These are phyloP conservation scores for Tenebrio molitor DNA, from an alignment of 1,140 invertebrate species.

Conservation along the genomic window DNA sequence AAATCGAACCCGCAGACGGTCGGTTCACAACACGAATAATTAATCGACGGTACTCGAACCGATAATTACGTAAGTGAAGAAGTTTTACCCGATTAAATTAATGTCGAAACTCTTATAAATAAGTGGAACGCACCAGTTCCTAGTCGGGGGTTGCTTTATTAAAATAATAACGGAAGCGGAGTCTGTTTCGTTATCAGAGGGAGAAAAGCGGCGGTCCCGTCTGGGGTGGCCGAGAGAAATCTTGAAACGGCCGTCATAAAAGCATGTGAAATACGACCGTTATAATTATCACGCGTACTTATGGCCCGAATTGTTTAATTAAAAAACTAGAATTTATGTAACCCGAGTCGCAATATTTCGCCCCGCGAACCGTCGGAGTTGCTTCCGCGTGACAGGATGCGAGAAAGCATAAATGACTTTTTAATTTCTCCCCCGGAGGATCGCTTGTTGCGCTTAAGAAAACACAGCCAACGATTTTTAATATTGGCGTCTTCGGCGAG, in stretches of 20 bases:
- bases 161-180: neutral
- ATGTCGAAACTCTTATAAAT: too few species aligned
- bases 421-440: conserved; percentile 13
- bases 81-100: too few species aligned
- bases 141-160: too few species aligned
- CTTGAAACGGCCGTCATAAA: neutral
- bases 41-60: too few species aligned
- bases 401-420: conserved; percentile 22
- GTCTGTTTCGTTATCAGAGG: neutral
- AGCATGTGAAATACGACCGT: conserved; percentile 6
- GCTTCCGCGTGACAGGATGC: conserved; percentile 1
- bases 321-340: conserved; percentile 4
- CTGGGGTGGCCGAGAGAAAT: neutral
- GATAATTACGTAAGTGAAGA: too few species aligned
- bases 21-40: too few species aligned
- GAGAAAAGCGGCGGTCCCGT: neutral
- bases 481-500: conserved; percentile 3
- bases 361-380: neutral
- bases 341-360: neutral
- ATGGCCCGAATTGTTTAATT: neutral
- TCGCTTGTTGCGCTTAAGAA: conserved; percentile 19
- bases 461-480: conserved; percentile 11
- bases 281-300: neutral
- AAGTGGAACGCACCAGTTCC: too few species aligned
- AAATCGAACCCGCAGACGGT: too few species aligned